Conservation (phyloP, 1,140 invertebrate genomes). For the Potamilus streckersoni region DNA sequence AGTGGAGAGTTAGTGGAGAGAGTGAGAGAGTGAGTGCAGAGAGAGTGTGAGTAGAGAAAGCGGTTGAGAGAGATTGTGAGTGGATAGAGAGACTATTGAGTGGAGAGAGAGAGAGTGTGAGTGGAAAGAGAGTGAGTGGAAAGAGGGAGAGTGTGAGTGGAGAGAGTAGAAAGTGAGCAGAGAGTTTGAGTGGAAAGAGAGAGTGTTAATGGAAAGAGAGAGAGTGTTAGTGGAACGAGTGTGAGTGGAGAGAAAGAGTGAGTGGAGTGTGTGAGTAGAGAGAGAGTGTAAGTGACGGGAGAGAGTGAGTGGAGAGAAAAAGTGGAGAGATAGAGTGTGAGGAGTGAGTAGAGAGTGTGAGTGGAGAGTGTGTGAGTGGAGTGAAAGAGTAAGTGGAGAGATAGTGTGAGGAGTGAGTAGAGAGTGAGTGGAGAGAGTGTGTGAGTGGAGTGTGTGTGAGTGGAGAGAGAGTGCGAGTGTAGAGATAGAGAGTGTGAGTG, state of each 20-base stretch:
- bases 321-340: neutral
- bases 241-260: neutral
- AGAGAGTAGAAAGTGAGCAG: neutral
- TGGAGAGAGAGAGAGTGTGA: slow-evolving; percentile 3
- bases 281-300: no score
- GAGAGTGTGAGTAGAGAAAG: no score
- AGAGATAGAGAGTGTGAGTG: no score
- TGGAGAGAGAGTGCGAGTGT: no score
- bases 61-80: no score
- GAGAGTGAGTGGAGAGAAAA: neutral
- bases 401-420: no score
- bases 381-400: neutral
- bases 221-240: neutral
- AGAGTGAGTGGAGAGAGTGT: no score
- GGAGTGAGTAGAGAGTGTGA: neutral
- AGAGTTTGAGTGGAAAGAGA: neutral
- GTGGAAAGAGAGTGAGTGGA: no score
- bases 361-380: neutral
- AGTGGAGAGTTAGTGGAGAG: no score
- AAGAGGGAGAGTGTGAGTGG: neutral
- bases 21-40: no score
- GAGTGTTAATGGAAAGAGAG: neutral
- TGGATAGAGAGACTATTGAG: neutral
- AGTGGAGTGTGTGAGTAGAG: neutral
- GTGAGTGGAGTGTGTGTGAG: no score